Percentiles rank a stretch among this genome's conserved stretches.
These are phyloP conservation scores for Hippopotamyrus pictus DNA, from an alignment of 2,797 vertebrate genomes.

Conservation along the genomic window DNA sequence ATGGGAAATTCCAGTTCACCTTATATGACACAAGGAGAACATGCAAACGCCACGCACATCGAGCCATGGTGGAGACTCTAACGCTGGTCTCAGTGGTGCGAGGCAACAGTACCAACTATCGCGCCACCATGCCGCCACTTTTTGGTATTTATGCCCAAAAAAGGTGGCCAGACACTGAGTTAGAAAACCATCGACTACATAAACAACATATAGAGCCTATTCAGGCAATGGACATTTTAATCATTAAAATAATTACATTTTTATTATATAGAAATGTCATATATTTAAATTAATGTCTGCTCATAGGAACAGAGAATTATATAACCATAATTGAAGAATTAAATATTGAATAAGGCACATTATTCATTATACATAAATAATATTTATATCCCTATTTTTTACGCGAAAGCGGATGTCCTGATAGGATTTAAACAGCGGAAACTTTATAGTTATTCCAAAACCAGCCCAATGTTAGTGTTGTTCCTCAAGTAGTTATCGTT, in stretches of 20 bases:
- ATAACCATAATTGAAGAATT: background rate
- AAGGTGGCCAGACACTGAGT: background rate
- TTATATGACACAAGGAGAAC: background rate
- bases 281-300: background rate
- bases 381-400: background rate
- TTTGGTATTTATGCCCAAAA: background rate
- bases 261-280: background rate
- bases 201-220: background rate
- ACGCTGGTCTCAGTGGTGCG: background rate
- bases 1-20: background rate
- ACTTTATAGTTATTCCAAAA: background rate
- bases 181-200: background rate
- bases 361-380: background rate
- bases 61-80: background rate
- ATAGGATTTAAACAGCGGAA: background rate
- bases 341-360: background rate
- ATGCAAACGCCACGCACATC: background rate
- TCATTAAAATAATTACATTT: background rate
- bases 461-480: background rate
- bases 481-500: background rate
- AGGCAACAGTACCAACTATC: background rate
- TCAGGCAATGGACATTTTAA: background rate
- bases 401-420: background rate
- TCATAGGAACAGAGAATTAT: background rate
- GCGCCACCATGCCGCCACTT: background rate